A percentile compares a stretch with the other conserved stretches of the same genome.
These are phyloP conservation scores for Conus canariensis DNA, from an alignment of 2,888 invertebrate species.

Conservation along the genomic window DNA sequence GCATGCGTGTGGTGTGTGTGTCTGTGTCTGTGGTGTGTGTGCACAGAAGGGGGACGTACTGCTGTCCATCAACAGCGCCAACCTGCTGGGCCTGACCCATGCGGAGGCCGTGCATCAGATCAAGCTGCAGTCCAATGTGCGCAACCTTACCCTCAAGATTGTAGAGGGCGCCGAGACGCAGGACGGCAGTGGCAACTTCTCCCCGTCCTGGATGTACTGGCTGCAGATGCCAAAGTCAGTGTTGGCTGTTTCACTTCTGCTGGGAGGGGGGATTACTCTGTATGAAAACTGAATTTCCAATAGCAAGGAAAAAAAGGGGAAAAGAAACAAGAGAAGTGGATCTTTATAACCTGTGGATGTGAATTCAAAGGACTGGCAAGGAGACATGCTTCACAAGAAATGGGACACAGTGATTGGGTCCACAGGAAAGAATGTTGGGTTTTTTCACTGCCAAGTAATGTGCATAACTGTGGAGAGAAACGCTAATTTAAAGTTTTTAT, in stretches of 20 bases:
- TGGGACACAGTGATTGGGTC: too few relatives aligned
- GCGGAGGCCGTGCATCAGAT: slow-evolving; percentile 78
- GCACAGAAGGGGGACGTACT: slow-evolving; percentile 80
- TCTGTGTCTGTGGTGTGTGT: slow-evolving; percentile 50
- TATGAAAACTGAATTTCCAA: too few relatives aligned
- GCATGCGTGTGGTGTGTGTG: too few relatives aligned
- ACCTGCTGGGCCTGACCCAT: slow-evolving; percentile 79
- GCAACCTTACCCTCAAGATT: slow-evolving; percentile 77
- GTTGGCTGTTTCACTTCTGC: background rate
- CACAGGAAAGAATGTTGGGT: too few relatives aligned
- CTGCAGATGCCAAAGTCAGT: slow-evolving; percentile 79
- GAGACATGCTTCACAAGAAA: too few relatives aligned
- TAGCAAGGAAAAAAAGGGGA: too few relatives aligned
- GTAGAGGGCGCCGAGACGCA: slow-evolving; percentile 79
- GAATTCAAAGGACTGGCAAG: too few relatives aligned
- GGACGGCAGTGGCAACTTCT: slow-evolving; percentile 78
- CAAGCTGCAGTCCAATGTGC: slow-evolving; percentile 76
- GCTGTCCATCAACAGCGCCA: slow-evolving; percentile 78
- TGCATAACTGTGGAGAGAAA: too few relatives aligned
- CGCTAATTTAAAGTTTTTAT: too few relatives aligned
- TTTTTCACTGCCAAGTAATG: too few relatives aligned
- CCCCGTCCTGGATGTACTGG: slow-evolving; percentile 81
- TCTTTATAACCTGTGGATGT: too few relatives aligned
- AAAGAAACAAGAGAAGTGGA: too few relatives aligned
- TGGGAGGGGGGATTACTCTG: background rate